Evolutionary conservation across 2,797 vertebrate genomes (phyloP).

Genomic region (Aplochiton taeniatus): DNA sequence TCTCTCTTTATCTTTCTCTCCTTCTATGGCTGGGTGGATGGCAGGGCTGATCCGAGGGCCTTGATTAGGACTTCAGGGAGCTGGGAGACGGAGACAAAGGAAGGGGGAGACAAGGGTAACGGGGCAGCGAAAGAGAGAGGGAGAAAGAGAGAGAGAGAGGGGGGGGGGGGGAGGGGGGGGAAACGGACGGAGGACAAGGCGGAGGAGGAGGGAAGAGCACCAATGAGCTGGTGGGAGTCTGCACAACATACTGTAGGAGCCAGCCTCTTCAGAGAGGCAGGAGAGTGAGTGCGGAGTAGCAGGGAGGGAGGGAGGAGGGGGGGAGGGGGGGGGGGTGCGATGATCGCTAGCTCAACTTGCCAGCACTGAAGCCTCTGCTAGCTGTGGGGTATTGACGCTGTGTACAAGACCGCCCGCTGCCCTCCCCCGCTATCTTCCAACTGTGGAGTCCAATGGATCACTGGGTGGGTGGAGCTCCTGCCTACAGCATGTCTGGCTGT

Average conservation of each 20-base stretch:
- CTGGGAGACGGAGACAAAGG: constrained; percentile 34
- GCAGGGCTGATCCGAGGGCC: constrained; percentile 29
- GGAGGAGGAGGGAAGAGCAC: too few relatives aligned
- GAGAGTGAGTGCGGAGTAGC: not conserved
- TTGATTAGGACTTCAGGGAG: constrained; percentile 74
- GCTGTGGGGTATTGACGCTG: not conserved
- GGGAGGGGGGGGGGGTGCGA: constrained; percentile 12
- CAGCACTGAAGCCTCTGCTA: not conserved
- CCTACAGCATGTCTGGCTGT: too few relatives aligned
- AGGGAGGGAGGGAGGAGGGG: constrained; percentile 14
- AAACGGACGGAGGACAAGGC: not conserved
- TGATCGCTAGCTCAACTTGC: not conserved
- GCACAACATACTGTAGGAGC: too few relatives aligned
- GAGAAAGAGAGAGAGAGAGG: constrained; percentile 13
- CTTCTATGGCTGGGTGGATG: not conserved
- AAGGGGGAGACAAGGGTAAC: not conserved
- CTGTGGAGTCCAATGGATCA: constrained; percentile 46
- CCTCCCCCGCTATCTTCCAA: constrained; percentile 17
- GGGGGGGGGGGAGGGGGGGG: constrained; percentile 11
- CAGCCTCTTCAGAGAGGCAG: not conserved
- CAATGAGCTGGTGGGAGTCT: too few relatives aligned
- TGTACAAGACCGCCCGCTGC: not conserved
- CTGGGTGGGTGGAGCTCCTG: constrained; percentile 22
- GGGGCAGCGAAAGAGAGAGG: constrained; percentile 13
- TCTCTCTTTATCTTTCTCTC: not conserved